These are phyloP conservation scores for Urocyon cinereoargenteus DNA, from an alignment of 2,797 vertebrate genomes.

Conservation along the genomic window DNA sequence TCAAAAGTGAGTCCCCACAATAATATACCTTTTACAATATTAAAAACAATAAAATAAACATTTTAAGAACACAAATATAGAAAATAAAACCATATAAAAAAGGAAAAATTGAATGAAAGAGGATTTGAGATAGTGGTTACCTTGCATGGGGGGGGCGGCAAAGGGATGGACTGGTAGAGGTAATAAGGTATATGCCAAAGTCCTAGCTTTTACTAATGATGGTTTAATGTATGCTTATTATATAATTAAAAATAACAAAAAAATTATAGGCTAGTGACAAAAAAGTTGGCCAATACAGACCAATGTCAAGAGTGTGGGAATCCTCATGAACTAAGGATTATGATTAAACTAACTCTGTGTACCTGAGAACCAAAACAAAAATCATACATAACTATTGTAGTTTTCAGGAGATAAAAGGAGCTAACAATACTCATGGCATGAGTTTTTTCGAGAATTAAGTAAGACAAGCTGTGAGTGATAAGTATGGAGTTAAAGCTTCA, in stretches of 20 bases:
- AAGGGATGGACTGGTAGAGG: not conserved
- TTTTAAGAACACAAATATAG: not conserved
- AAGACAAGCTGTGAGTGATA: not conserved
- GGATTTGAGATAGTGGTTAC: not conserved
- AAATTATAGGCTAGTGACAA: not conserved
- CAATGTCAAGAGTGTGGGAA: not conserved
- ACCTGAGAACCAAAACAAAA: not conserved
- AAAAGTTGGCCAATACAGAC: not conserved
- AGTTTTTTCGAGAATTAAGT: slow-evolving; percentile 1
- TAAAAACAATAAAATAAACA: slow-evolving; percentile 17
- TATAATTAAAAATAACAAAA: not conserved
- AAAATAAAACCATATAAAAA: not conserved
- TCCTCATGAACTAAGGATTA: not conserved
- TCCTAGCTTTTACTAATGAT: slow-evolving; percentile 2
- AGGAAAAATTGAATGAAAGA: not conserved
- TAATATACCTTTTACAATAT: not conserved
- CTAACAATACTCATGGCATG: not conserved
- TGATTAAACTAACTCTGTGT: not conserved
- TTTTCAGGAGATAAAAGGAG: not conserved
- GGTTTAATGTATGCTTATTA: not conserved
- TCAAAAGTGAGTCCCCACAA: not conserved
- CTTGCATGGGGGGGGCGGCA: not conserved
- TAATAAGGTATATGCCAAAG: not conserved
- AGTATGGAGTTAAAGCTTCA: not conserved
- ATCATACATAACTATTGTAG: not conserved